A percentile compares a stretch with the other conserved stretches of the same genome.
These are phyloP conservation scores for Halisarca cf. caerulea DNA, from an alignment of 37 sponge, comb jelly and placozoan species.

Conservation along the genomic window DNA sequence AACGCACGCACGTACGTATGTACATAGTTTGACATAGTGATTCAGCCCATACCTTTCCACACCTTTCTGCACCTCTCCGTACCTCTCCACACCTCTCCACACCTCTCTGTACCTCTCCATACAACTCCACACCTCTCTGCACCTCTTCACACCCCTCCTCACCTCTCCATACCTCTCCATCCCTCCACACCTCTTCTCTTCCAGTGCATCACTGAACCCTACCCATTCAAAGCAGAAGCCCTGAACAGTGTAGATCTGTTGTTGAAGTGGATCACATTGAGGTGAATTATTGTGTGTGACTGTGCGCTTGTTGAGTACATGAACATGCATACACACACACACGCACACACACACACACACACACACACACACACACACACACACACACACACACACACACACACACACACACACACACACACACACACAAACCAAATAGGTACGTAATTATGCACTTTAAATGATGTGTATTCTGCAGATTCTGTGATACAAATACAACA, in stretches of 20 bases:
- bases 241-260: slow-evolving; percentile 71
- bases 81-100: background rate
- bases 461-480: background rate
- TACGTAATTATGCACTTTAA: too few species aligned
- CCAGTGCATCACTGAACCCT: slow-evolving; percentile 12
- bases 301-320: too few species aligned
- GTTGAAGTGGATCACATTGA: slow-evolving; percentile 82
- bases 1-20: too few species aligned
- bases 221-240: slow-evolving; percentile 54
- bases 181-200: background rate
- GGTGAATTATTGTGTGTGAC: too few species aligned
- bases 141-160: too few species aligned
- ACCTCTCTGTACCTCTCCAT: background rate
- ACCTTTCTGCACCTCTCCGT: background rate
- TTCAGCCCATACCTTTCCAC: too few species aligned
- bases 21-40: too few species aligned
- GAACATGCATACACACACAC: too few species aligned
- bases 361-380: slow-evolving; percentile 1
- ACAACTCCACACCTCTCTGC: background rate
- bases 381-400: background rate
- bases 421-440: background rate
- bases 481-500: slow-evolving; percentile 81
- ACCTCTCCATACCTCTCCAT: background rate
- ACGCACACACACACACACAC: too few species aligned
- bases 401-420: slow-evolving; percentile 12